Base-by-base conservation (phyloP, 2,113 vertebrate species). In the Stegastes partitus region DNA sequence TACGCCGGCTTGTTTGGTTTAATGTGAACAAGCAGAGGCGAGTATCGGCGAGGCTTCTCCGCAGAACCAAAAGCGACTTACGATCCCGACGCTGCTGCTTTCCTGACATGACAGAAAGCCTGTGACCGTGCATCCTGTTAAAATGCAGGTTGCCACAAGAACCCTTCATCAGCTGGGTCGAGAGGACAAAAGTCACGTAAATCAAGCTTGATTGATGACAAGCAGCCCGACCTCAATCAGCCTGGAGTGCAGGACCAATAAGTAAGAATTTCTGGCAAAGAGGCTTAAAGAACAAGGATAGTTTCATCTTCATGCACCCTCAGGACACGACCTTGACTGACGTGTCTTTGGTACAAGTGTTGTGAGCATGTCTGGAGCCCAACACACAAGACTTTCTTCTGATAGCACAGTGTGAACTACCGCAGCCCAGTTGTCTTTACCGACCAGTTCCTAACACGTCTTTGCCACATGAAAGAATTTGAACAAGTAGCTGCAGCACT, bases 101-200 rank as follows among this genome's bases (percentile, higher is more conserved):
- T 42, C 28, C 21, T 57, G 28, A 76, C 73, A 23, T 59, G 34
- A 59, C 22, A 53, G 45, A 68, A 39, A 51, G 3, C 12, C 19
- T 57, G n/a, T 47, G 51, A 62, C 26, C 39, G 54, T 56, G 26
- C 6, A 49, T 70, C 53, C 16, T 45, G 42, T 10, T 12, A 51
- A 66, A 71, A 57, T 57, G 21, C 21, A 19, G 28, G 50, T 39
- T 15, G 16, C 64, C 15, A 23, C 44, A 51, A 28, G n/a, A 65
- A 59, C 31, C 28, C 12, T 42, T 42, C 39, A 42, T 12, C 39
- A 42, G 39, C 4, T 14, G 12, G 39, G 11, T 14, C 8, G 2
- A 15, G 39, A 15, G 39, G 39, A 42, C 39, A 42, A 42, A 15
- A 42, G 39, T 14, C 11, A 42, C 39, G 15, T 15, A 42, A 42